These are phyloP conservation scores for Berghia stephanieae DNA, from an alignment of 1,140 invertebrate species.

Conservation along the genomic window DNA sequence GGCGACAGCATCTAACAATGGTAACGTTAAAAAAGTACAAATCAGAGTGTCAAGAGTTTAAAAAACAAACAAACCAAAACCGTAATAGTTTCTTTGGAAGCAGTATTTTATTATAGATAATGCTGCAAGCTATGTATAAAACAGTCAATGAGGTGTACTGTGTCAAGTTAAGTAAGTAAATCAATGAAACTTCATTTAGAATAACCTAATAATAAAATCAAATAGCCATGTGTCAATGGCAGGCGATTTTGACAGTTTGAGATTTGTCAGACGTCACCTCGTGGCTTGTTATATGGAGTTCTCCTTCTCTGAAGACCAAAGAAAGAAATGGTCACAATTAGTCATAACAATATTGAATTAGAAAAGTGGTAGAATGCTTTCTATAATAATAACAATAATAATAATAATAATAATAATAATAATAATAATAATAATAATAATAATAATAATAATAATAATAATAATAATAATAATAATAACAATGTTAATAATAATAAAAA, in stretches of 20 bases:
- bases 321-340: not conserved
- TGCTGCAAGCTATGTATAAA: no score
- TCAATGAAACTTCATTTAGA: no score
- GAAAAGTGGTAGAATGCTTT: not conserved
- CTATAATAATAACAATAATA: conserved; percentile 14
- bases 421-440: conserved; percentile 16
- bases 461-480: not conserved
- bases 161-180: no score
- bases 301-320: not conserved
- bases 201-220: no score
- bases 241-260: conserved; percentile 50
- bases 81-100: no score
- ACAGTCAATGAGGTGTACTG: no score
- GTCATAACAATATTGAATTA: not conserved
- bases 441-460: conserved; percentile 11
- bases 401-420: conserved; percentile 12
- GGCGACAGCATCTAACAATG: no score
- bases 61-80: no score
- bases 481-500: not conserved
- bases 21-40: no score
- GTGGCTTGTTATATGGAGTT: not conserved
- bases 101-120: no score
- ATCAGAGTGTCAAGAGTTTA: no score
- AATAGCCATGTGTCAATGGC: conserved; percentile 60
- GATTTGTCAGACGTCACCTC: conserved; percentile 47